These are phyloP conservation scores for Picus viridis DNA, from an alignment of 2,797 vertebrate genomes.

Conservation along the genomic window DNA sequence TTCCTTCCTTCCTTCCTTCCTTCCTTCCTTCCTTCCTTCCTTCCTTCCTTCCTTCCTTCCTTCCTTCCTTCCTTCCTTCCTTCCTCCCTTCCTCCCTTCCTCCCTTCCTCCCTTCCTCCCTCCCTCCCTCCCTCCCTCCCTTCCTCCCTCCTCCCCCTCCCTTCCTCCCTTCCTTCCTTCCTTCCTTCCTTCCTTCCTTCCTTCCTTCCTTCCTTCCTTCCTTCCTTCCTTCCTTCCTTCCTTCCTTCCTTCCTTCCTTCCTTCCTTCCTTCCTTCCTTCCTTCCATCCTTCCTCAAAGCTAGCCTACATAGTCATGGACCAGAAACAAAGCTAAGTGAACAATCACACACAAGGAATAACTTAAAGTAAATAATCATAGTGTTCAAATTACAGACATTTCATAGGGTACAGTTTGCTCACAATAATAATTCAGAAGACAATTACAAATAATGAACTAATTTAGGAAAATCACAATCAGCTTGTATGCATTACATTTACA, in stretches of 20 bases:
- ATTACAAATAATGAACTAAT: slow-evolving; percentile 72
- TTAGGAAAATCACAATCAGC: slow-evolving; percentile 26
- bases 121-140: neutral
- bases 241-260: neutral
- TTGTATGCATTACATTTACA: slow-evolving; percentile 41
- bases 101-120: fast-evolving
- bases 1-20: neutral
- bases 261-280: too few relatives aligned
- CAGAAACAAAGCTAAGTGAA: slow-evolving; percentile 37
- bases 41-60: neutral
- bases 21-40: too few relatives aligned
- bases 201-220: neutral
- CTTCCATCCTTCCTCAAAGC: neutral
- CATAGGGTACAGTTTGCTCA: slow-evolving; percentile 40
- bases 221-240: neutral
- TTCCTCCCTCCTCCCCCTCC: too few relatives aligned
- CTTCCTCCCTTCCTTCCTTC: too few relatives aligned
- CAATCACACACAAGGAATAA: slow-evolving; percentile 13
- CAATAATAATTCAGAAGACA: slow-evolving; percentile 63
- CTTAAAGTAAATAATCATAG: slow-evolving; percentile 47
- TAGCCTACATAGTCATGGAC: neutral
- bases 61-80: neutral
- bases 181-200: neutral
- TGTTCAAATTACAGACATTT: slow-evolving; percentile 58
- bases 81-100: neutral